Evolutionary conservation across 2,888 invertebrate species (phyloP).

Genomic region (Deroplatys truncata): DNA sequence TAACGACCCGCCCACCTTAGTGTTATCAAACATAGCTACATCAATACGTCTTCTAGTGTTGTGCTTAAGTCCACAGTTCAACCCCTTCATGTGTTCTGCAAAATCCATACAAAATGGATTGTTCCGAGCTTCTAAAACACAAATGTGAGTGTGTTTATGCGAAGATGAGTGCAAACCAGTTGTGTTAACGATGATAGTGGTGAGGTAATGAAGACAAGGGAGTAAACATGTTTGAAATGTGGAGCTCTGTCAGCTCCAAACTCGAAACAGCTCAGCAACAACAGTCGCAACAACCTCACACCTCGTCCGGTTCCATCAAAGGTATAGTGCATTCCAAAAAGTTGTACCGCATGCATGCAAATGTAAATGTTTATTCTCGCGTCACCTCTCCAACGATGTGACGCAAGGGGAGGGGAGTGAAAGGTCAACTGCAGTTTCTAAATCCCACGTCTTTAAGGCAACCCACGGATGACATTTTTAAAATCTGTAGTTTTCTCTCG

Average conservation of each 20-base stretch:
- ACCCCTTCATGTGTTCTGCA: neutral
- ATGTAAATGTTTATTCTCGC: neutral
- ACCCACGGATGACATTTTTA: no score
- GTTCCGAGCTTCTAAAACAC: neutral
- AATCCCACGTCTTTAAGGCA: no score
- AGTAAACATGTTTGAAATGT: constrained; percentile 70
- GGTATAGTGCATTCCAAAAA: constrained; percentile 51
- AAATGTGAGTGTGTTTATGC: neutral
- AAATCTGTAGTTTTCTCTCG: no score
- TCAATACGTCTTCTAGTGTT: neutral
- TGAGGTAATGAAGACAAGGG: neutral
- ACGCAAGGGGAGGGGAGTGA: no score
- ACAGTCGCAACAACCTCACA: constrained; percentile 68
- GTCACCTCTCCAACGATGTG: neutral
- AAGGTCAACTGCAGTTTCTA: no score
- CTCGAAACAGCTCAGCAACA: constrained; percentile 58
- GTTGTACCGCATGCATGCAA: neutral
- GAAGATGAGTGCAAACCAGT: neutral
- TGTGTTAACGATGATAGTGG: neutral
- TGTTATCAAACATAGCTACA: neutral
- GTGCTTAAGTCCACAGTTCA: neutral
- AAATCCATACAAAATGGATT: neutral
- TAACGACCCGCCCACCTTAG: neutral
- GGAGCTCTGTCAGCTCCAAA: constrained; percentile 73
- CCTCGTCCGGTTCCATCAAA: constrained; percentile 79